Conservation (phyloP, 2,888 invertebrate genomes). For the Brachylomia viminalis region DNA sequence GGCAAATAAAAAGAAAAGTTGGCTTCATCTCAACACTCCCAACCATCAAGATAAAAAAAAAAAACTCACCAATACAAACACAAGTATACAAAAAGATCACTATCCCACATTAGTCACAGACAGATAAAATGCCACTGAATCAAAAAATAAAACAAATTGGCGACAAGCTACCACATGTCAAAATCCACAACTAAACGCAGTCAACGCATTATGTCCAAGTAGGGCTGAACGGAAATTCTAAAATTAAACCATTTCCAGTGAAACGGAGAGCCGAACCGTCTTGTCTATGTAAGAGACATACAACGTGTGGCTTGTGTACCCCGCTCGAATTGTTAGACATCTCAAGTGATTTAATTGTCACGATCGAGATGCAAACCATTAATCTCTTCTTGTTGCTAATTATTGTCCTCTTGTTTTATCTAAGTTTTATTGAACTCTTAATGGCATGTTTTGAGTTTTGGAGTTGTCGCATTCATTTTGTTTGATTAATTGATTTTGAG, state of each 20-base stretch:
- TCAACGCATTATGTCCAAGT: slow-evolving; percentile 86
- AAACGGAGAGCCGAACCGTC: slow-evolving; percentile 83
- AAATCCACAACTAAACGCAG: slow-evolving; percentile 80
- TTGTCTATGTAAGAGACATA: slow-evolving; percentile 83
- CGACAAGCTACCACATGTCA: slow-evolving; percentile 74
- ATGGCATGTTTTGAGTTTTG: slow-evolving; percentile 42
- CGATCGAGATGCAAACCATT: slow-evolving; percentile 77
- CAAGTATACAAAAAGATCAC: slow-evolving; percentile 56
- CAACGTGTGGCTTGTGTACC: slow-evolving; percentile 82
- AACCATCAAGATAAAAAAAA: slow-evolving; percentile 30
- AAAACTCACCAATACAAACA: slow-evolving; percentile 62
- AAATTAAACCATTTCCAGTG: slow-evolving; percentile 88
- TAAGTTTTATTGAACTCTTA: slow-evolving; percentile 63
- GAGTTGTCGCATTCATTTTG: slow-evolving; percentile 25
- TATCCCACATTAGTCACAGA: slow-evolving; percentile 63
- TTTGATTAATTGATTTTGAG: slow-evolving; percentile 33
- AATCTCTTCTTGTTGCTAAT: slow-evolving; percentile 75
- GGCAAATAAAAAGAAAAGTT: slow-evolving; percentile 1
- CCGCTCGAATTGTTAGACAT: slow-evolving; percentile 78
- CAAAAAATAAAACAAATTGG: slow-evolving; percentile 64
- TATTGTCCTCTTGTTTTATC: slow-evolving; percentile 67
- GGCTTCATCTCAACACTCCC: too few relatives aligned
- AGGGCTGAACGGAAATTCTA: slow-evolving; percentile 89
- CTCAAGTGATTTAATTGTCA: slow-evolving; percentile 88
- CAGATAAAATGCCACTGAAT: slow-evolving; percentile 66